Evolutionary conservation across 2,113 vertebrate genomes (phyloP).

Genomic region (Orthochromis indermauri): DNA sequence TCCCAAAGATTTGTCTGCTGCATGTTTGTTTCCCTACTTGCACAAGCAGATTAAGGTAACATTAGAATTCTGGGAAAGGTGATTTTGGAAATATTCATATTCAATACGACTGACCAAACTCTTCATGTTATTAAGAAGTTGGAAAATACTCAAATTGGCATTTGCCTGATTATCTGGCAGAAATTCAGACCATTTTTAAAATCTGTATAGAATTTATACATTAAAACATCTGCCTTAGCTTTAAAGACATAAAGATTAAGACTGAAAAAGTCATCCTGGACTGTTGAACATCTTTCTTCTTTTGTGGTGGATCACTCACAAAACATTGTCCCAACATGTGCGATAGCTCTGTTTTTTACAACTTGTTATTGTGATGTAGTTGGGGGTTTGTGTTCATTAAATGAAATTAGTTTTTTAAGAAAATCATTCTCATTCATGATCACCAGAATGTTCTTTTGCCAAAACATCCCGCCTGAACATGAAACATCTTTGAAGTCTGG

Average conservation of each 20-base stretch:
- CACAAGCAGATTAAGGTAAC: neutral
- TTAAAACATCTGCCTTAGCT: neutral
- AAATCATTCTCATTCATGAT: accelerated
- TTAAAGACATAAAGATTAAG: neutral
- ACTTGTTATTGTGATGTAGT: neutral
- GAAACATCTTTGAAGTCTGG: neutral
- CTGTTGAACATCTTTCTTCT: neutral
- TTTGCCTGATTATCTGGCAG: neutral
- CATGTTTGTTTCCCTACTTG: neutral
- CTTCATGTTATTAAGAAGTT: neutral
- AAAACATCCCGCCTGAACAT: neutral
- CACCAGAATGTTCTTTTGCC: neutral
- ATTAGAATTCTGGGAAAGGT: neutral
- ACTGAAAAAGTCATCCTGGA: neutral
- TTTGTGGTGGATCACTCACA: too few species aligned
- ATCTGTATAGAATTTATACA: neutral
- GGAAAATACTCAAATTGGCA: neutral
- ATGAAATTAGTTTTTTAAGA: neutral
- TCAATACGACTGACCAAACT: neutral
- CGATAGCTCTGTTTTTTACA: neutral
- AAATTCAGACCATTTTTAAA: neutral
- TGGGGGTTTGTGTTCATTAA: neutral
- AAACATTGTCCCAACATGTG: accelerated
- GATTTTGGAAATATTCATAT: neutral
- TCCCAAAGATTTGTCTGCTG: neutral